A percentile compares a stretch with the other conserved stretches of the same genome.
phyloP scores from a whole-genome alignment of 2,888 invertebrate species.

The Rhodophaea formosa region DNA sequence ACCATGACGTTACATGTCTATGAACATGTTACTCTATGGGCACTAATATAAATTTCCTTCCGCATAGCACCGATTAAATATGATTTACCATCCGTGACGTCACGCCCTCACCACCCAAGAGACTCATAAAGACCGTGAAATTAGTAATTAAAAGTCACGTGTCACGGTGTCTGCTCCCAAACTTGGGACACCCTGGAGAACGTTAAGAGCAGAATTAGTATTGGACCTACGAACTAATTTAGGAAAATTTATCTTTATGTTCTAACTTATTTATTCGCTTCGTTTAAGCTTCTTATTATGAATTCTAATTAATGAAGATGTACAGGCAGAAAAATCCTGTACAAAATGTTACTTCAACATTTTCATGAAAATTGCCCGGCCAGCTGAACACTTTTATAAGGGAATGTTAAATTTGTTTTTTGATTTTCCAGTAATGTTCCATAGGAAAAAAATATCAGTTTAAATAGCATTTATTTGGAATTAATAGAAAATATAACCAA shows the following conservation, averaged over 20 bases:
- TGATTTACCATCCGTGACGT: conserved; percentile 69
- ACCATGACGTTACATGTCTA: too few relatives aligned
- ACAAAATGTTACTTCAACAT: too few relatives aligned
- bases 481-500: too few relatives aligned
- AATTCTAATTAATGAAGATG: not conserved
- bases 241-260: conserved; percentile 2
- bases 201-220: conserved; percentile 22
- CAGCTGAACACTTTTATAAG: too few relatives aligned
- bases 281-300: not conserved
- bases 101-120: conserved; percentile 54
- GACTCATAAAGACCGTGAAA: conserved; percentile 70
- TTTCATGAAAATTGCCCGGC: too few relatives aligned
- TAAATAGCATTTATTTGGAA: too few relatives aligned
- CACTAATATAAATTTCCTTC: not conserved
- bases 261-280: not conserved
- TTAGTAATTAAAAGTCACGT: conserved; percentile 75
- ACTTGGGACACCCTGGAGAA: conserved; percentile 24
- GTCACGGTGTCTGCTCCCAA: conserved; percentile 41
- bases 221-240: conserved; percentile 9
- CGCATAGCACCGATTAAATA: conserved; percentile 52
- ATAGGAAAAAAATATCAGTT: too few relatives aligned
- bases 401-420: too few relatives aligned
- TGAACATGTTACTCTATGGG: not conserved
- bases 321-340: too few relatives aligned
- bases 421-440: too few relatives aligned